Evolutionary conservation across 2,888 invertebrate species (phyloP).

Genomic region (Galerucella nymphaeae): DNA sequence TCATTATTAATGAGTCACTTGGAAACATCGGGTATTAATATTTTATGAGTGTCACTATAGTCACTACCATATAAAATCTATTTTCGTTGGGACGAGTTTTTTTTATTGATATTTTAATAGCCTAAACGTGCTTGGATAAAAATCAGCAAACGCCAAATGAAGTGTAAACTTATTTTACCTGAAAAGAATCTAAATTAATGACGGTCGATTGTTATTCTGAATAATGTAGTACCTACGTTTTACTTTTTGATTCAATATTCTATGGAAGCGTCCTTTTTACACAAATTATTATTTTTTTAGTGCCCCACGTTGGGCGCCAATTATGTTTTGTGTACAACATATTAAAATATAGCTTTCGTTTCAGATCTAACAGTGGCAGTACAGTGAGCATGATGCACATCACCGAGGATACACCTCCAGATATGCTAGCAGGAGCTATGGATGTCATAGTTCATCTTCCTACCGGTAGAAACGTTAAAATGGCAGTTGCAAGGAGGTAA

Average conservation of each 20-base stretch:
- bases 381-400: conserved; percentile 66
- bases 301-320: too few relatives aligned
- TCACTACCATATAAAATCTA: conserved; percentile 8
- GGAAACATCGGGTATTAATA: conserved; percentile 9
- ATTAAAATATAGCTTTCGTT: conserved; percentile 24
- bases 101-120: conserved; percentile 5
- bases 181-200: not conserved
- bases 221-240: too few relatives aligned
- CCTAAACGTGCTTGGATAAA: not conserved
- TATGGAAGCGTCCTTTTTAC: too few relatives aligned
- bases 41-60: conserved; percentile 4
- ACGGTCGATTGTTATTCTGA: not conserved
- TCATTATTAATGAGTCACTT: conserved; percentile 20
- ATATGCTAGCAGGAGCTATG: conserved; percentile 77
- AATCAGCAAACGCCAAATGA: not conserved
- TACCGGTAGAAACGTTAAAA: conserved; percentile 66
- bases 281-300: too few relatives aligned
- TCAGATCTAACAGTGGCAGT: conserved; percentile 54
- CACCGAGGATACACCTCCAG: conserved; percentile 76
- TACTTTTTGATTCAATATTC: too few relatives aligned
- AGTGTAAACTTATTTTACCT: not conserved
- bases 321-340: not conserved
- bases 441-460: conserved; percentile 75
- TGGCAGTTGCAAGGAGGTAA: conserved; percentile 71
- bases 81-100: not conserved